Base-by-base conservation (phyloP, 2,888 invertebrate genomes). In the Acanthosepion pharaonis region DNA sequence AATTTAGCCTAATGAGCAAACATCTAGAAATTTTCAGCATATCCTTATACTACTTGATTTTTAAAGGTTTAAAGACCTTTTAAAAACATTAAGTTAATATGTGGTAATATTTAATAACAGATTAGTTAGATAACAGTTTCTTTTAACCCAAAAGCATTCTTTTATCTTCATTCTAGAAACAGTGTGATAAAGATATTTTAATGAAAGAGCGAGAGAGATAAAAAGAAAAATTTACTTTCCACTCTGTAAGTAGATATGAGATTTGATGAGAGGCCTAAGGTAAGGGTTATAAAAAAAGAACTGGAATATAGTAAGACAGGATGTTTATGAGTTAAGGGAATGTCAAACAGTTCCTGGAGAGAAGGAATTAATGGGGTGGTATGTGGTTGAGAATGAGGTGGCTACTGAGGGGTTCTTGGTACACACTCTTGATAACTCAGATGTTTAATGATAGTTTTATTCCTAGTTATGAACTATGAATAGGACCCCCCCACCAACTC, bases 111-210 rank as follows among this genome's bases (percentile, higher is more conserved):
- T 59, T 78, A 78, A 15, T 78, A n/a, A 6, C n/a, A 78, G 78
- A 78, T 78, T n/a, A 78, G n/a, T n/a, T 78, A 9, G 15, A 78
- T 78, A 11, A 78, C 78, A 78, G 78, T n/a, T 78, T n/a, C n/a
- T 78, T 78, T 78, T n/a, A 78, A 78, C n/a, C n/a, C 78, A 78
- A 78, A 59, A 78, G 78, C n/a, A 78, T 78, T 78, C n/a, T n/a
- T 78, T 78, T n/a, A 78, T 78, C 78, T 78, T 78, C 78, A n/a
- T 33, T 33, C 1, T 33, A 78, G 15, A 1, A 78, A 78, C n/a
- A 78, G 78, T 78, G 78, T 78, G n/a, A 78, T 78, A n/a, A 28
- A 78, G n/a, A 78, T 78, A 78, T n/a, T 9, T n/a, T 78, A n/a
- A 78, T 78, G 11, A 78, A 78, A n/a, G n/a, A 4, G 55, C 0